These are phyloP conservation scores for Halisarca cf. caerulea DNA, from an alignment of 37 sponge, comb jelly and placozoan species.

Conservation along the genomic window DNA sequence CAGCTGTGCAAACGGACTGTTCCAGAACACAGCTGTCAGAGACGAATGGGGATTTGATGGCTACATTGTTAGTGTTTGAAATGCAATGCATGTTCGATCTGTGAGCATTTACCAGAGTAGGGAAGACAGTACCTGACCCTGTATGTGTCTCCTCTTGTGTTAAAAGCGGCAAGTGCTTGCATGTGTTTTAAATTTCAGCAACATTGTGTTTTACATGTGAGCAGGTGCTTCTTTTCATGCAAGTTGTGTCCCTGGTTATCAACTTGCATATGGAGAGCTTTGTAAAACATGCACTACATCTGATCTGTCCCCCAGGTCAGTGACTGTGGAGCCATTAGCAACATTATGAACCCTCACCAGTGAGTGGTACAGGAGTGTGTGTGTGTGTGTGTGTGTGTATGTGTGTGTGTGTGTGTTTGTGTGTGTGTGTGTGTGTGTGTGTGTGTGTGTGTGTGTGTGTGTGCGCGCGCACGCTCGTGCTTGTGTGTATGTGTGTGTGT, in stretches of 20 bases:
- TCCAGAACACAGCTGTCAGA: conserved; percentile 64
- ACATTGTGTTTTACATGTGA: too few relatives aligned
- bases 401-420: too few relatives aligned
- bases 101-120: too few relatives aligned
- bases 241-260: too few relatives aligned
- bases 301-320: conserved; percentile 46
- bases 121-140: too few relatives aligned
- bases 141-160: too few relatives aligned
- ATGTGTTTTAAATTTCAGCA: too few relatives aligned
- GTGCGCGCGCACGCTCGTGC: not conserved
- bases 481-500: too few relatives aligned
- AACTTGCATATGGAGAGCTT: not conserved
- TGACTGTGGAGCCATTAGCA: conserved; percentile 80
- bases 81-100: too few relatives aligned
- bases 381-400: too few relatives aligned
- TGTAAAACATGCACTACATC: not conserved
- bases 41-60: conserved; percentile 71
- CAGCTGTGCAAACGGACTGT: conserved; percentile 68
- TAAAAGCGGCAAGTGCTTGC: too few relatives aligned
- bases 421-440: not conserved
- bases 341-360: conserved; percentile 63
- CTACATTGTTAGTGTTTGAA: conserved; percentile 58
- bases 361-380: conserved; percentile 18
- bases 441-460: not conserved
- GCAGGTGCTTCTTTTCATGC: too few relatives aligned